A percentile compares a stretch with the other conserved stretches of the same genome.
phyloP scores from a whole-genome alignment of 2,888 invertebrate genomes.

The Netelia inedita region DNA sequence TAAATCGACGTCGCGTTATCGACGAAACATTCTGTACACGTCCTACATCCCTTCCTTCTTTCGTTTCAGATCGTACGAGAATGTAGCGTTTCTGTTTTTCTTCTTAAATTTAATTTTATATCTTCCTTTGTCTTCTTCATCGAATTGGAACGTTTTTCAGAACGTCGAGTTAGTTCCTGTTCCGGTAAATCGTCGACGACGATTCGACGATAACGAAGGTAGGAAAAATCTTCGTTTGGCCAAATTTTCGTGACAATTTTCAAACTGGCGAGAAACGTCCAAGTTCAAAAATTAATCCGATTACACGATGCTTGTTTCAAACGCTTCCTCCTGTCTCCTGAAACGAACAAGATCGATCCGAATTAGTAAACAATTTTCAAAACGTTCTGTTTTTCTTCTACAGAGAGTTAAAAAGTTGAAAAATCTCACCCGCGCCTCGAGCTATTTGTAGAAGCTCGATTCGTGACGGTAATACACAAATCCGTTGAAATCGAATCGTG shows the following conservation, averaged over 20 bases:
- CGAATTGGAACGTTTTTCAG: too few species aligned
- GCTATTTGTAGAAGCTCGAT: constrained; percentile 48
- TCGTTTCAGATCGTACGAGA: neutral
- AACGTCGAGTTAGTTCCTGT: too few species aligned
- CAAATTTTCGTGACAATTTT: too few species aligned
- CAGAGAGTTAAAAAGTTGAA: neutral
- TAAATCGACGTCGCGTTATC: constrained; percentile 14
- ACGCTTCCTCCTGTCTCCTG: too few species aligned
- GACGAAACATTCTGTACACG: neutral
- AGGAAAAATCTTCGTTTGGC: too few species aligned
- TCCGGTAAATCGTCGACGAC: too few species aligned
- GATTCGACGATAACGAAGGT: too few species aligned
- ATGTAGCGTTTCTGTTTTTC: neutral
- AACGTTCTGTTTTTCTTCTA: neutral
- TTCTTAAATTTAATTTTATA: neutral
- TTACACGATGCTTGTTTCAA: neutral
- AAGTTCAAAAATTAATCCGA: neutral
- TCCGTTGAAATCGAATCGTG: constrained; percentile 58
- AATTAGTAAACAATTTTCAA: neutral
- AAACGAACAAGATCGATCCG: neutral
- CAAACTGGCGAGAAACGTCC: too few species aligned
- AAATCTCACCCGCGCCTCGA: neutral
- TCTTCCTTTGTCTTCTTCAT: neutral
- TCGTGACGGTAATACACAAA: constrained; percentile 60
- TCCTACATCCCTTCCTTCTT: neutral